Evolutionary conservation across 2,888 invertebrate genomes (phyloP).

Genomic region (Acheta domesticus): DNA sequence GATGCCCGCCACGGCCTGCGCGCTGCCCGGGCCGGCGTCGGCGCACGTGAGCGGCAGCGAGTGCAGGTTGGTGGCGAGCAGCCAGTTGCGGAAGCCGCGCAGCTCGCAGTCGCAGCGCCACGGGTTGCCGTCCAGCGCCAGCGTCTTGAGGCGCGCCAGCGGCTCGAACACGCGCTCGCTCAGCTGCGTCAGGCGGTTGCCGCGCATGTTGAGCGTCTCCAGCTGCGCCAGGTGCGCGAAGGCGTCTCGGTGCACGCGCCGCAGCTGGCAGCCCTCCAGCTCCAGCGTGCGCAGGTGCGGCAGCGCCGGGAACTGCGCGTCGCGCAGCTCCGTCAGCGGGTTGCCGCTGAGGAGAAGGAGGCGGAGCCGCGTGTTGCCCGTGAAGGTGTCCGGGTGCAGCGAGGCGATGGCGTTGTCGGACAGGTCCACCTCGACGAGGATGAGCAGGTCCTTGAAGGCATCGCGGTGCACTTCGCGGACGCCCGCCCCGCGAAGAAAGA

Average conservation of each 20-base stretch:
- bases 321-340: constrained; percentile 67
- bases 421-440: constrained; percentile 82
- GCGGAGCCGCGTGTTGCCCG: constrained; percentile 77
- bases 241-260: constrained; percentile 70
- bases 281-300: constrained; percentile 78
- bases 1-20: constrained; percentile 60
- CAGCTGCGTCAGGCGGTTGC: constrained; percentile 71
- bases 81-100: constrained; percentile 79
- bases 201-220: constrained; percentile 73
- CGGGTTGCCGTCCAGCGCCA: constrained; percentile 78
- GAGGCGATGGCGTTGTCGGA: constrained; percentile 74
- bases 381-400: constrained; percentile 75
- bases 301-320: constrained; percentile 76
- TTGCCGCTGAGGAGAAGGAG: constrained; percentile 78
- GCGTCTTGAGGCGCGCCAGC: constrained; percentile 72
- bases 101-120: constrained; percentile 89
- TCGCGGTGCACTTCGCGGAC: constrained; percentile 74
- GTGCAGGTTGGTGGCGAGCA: constrained; percentile 72
- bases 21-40: constrained; percentile 27
- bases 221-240: constrained; percentile 71
- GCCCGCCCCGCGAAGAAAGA: constrained; percentile 73
- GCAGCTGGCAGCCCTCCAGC: constrained; percentile 74
- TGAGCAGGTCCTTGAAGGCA: constrained; percentile 81
- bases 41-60: constrained; percentile 68
- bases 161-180: constrained; percentile 66